Conservation (phyloP, 2,888 invertebrate species). For the Trissolcus japonicus region DNA sequence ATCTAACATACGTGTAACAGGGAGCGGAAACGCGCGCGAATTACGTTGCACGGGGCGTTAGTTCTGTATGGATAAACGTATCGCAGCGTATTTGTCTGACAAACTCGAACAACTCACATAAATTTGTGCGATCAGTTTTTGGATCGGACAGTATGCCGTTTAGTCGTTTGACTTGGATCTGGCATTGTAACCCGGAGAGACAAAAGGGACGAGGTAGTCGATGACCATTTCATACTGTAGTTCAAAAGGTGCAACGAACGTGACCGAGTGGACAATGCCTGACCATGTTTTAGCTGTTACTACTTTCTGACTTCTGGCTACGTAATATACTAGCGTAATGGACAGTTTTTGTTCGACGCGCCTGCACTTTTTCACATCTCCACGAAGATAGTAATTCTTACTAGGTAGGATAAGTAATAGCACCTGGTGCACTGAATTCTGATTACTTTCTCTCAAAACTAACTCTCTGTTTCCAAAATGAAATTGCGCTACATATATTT, state of each 20-base stretch:
- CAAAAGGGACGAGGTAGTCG: constrained; percentile 18
- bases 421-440: constrained; percentile 4
- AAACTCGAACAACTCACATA: constrained; percentile 66
- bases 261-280: constrained; percentile 41
- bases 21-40: constrained; percentile 36
- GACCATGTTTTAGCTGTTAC: constrained; percentile 48
- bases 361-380: constrained; percentile 4
- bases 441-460: neutral
- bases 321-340: constrained; percentile 37
- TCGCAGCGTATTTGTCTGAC: constrained; percentile 45
- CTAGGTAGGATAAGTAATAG: constrained; percentile 19
- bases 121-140: constrained; percentile 66
- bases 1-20: constrained; percentile 42
- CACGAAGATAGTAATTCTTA: constrained; percentile 11
- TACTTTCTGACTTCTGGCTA: constrained; percentile 33
- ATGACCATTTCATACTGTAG: constrained; percentile 16
- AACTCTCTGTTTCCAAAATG: too few species aligned
- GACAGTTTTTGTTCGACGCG: constrained; percentile 28
- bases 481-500: too few species aligned
- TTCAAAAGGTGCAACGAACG: constrained; percentile 44
- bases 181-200: constrained; percentile 19
- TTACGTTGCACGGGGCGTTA: constrained; percentile 38
- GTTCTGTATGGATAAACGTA: constrained; percentile 29
- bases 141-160: constrained; percentile 41
- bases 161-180: constrained; percentile 15